A percentile compares a stretch with the other conserved stretches of the same genome.
Conservation (phyloP, 2,113 vertebrate species). For the Nerophis ophidion region DNA sequence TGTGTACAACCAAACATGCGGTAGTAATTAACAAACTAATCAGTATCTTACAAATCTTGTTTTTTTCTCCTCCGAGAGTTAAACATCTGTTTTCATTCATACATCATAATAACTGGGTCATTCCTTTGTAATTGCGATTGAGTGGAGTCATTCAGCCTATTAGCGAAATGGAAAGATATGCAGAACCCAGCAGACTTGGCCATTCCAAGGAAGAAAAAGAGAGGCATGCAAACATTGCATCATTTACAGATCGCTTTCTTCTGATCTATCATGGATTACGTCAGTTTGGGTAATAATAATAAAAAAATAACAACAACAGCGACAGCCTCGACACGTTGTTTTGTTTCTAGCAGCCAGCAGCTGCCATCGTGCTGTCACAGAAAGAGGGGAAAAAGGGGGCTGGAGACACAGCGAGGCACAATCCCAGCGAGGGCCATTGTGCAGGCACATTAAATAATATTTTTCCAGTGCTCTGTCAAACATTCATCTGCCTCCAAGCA, state of each 20-base stretch:
- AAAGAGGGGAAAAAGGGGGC: slow-evolving; percentile 22
- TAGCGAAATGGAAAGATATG: slow-evolving; percentile 38
- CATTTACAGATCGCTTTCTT: slow-evolving; percentile 74
- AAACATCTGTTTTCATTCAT: slow-evolving; percentile 36
- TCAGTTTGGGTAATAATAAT: slow-evolving; percentile 21
- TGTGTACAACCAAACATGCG: slow-evolving; percentile 9
- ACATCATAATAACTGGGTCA: slow-evolving; percentile 25
- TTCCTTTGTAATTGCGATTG: slow-evolving; percentile 38
- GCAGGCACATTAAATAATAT: slow-evolving; percentile 79
- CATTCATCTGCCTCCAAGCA: slow-evolving; percentile 68
- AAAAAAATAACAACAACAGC: slow-evolving; percentile 13
- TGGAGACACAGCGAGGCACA: slow-evolving; percentile 54
- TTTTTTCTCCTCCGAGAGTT: slow-evolving; percentile 3
- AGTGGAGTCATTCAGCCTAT: slow-evolving; percentile 31
- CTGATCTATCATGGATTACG: slow-evolving; percentile 52
- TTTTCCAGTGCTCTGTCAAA: slow-evolving; percentile 77
- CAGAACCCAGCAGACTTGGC: slow-evolving; percentile 34
- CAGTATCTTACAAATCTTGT: slow-evolving; percentile 7
- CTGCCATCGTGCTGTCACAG: slow-evolving; percentile 52
- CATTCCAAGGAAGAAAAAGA: slow-evolving; percentile 45
- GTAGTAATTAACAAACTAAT: slow-evolving; percentile 20
- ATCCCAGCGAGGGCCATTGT: slow-evolving; percentile 72
- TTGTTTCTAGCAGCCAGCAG: slow-evolving; percentile 50
- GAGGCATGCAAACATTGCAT: slow-evolving; percentile 54
- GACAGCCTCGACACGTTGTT: slow-evolving; percentile 7